Percentiles rank a stretch among this genome's conserved stretches.
Conservation (phyloP, 2,113 vertebrate genomes). For the Bombycilla garrulus region DNA sequence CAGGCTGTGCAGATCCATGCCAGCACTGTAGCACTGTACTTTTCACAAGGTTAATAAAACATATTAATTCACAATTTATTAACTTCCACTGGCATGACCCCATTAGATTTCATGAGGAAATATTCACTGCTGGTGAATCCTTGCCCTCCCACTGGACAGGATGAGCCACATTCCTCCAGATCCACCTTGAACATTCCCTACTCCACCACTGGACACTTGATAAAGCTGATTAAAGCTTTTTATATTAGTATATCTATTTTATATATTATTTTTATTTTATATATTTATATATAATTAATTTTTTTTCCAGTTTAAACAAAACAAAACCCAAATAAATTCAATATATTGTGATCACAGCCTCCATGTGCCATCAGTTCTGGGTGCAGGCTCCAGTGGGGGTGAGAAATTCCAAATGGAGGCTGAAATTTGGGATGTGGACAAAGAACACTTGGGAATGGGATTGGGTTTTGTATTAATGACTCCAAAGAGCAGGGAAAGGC, state of each 20-base stretch:
- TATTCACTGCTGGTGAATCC: neutral
- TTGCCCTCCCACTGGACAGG: neutral
- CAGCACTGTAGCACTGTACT: neutral
- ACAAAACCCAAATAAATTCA: neutral
- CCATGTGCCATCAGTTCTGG: neutral
- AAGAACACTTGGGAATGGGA: neutral
- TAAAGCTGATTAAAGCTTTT: neutral
- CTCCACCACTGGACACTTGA: neutral
- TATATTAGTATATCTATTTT: no score
- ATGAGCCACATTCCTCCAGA: neutral
- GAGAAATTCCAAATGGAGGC: neutral
- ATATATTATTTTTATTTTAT: no score
- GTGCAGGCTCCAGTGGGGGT: neutral
- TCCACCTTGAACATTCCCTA: neutral
- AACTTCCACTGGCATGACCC: neutral
- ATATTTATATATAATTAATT: no score
- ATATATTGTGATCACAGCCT: fast-evolving
- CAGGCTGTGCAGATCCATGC: neutral
- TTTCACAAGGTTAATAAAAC: neutral
- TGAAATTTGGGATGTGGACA: neutral
- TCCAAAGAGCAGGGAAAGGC: neutral
- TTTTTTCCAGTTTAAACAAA: neutral
- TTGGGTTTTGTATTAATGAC: neutral
- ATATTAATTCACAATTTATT: neutral
- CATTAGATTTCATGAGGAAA: neutral